Conservation (phyloP, 2,113 vertebrate species). For the Mustela lutreola region DNA sequence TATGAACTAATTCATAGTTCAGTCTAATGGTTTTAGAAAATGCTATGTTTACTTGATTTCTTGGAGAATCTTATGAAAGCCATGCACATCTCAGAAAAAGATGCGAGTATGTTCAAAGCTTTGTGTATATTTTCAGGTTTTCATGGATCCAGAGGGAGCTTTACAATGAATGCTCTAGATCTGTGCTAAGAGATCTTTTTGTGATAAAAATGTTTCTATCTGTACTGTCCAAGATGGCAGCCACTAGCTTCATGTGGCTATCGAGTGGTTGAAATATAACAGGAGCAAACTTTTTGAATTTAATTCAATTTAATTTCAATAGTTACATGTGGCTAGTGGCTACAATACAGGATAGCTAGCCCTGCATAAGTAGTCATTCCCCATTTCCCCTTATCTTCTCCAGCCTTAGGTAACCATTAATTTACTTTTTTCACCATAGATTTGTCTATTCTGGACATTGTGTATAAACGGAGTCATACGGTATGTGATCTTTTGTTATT, state of each 20-base stretch:
- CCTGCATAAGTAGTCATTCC: neutral
- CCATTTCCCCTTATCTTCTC: neutral
- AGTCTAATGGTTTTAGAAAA: neutral
- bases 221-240: neutral
- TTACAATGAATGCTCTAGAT: neutral
- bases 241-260: neutral
- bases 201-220: neutral
- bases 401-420: neutral
- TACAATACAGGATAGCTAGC: neutral
- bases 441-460: neutral
- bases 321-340: neutral
- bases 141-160: neutral
- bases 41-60: neutral
- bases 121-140: neutral
- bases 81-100: neutral
- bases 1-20: neutral
- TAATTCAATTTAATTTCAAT: slow-evolving; percentile 4
- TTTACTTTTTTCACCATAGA: neutral
- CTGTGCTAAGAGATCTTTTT: neutral
- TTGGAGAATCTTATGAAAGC: neutral
- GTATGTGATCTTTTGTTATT: neutral
- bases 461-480: neutral
- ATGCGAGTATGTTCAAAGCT: neutral
- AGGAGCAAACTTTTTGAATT: neutral
- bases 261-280: neutral